phyloP scores from a whole-genome alignment of 2,888 invertebrate species.

The Scrobipalpa atriplicella region DNA sequence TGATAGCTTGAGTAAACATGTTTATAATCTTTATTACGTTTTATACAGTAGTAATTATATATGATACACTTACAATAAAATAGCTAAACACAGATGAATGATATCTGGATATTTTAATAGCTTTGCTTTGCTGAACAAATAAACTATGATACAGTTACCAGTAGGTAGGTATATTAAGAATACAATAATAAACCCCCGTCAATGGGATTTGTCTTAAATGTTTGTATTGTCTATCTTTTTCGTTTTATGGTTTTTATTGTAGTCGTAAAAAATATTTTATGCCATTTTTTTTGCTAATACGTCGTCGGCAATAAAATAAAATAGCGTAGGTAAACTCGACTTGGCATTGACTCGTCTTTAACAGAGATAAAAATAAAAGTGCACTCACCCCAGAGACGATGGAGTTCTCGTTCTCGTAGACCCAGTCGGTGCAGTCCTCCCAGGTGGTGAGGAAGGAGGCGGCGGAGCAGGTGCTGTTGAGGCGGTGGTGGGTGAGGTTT shows the following conservation, averaged over 20 bases:
- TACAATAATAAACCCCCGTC: not conserved
- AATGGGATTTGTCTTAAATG: not conserved
- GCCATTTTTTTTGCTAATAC: not conserved
- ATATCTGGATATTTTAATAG: constrained; percentile 8
- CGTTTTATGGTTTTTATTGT: not conserved
- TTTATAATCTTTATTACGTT: not conserved
- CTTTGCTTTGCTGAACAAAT: not conserved
- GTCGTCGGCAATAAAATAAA: not conserved
- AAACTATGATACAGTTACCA: not conserved
- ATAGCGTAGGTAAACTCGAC: not conserved
- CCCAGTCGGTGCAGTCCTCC: constrained; percentile 63
- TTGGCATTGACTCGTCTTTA: not conserved
- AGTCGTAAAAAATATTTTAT: not conserved
- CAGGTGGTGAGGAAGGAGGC: constrained; percentile 50
- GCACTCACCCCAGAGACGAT: constrained; percentile 60
- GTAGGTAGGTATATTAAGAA: too few relatives aligned
- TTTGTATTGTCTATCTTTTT: not conserved
- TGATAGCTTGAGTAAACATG: constrained; percentile 7
- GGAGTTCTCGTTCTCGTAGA: constrained; percentile 64
- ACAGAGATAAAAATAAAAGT: constrained; percentile 1
- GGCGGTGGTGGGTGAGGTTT: constrained; percentile 39
- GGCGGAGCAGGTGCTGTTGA: constrained; percentile 56
- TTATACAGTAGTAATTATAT: not conserved
- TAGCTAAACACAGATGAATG: not conserved
- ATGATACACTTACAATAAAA: not conserved